Evolutionary conservation across 35 echinoderm and acorn worm genomes (phyloP).

Genomic region (Diadema setosum): DNA sequence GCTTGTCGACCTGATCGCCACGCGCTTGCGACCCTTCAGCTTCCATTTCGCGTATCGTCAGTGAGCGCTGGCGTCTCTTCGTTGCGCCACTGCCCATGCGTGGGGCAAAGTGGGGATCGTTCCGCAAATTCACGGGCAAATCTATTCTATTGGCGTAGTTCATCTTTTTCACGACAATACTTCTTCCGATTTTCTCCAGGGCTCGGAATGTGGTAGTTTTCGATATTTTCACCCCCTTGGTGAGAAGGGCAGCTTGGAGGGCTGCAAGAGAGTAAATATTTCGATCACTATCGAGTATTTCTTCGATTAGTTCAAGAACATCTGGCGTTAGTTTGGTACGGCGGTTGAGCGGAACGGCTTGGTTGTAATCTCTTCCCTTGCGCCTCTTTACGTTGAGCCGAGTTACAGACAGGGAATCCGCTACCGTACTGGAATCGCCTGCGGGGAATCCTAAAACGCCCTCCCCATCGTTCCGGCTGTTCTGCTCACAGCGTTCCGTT

Average conservation of each 20-base stretch:
- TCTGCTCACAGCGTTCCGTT: background rate
- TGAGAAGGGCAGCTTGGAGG: background rate
- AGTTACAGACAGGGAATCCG: background rate
- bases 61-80: background rate
- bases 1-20: background rate
- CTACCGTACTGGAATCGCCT: background rate
- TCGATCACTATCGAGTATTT: constrained; percentile 7
- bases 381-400: background rate
- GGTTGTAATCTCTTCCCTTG: background rate
- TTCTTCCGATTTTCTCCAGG: background rate
- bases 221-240: background rate
- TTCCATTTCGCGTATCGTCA: constrained; percentile 18
- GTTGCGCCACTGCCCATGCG: background rate
- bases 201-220: constrained; percentile 2
- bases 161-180: constrained; percentile 9
- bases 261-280: background rate
- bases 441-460: background rate
- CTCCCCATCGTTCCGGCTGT: background rate
- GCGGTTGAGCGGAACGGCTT: background rate
- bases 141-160: background rate
- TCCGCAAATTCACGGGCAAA: background rate
- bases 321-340: constrained; percentile 3
- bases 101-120: background rate
- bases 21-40: background rate
- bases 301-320: background rate